Evolutionary conservation across 2,797 vertebrate species (phyloP).

Genomic region (Squalus acanthias): DNA sequence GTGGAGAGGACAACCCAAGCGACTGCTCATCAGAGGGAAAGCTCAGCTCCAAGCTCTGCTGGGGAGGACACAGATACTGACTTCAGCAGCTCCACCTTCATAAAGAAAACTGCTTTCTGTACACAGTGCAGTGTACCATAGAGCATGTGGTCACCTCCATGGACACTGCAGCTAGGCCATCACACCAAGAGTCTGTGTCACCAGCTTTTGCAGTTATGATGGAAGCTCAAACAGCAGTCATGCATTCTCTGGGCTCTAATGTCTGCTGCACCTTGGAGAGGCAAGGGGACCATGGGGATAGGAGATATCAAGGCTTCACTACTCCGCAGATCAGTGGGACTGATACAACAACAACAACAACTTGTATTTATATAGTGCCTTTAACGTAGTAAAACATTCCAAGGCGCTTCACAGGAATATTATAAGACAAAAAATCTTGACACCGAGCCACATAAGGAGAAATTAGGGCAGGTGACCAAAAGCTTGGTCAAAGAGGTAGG

Average conservation of each 20-base stretch:
- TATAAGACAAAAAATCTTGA: no score
- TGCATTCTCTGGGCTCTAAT: background rate
- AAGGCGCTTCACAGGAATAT: no score
- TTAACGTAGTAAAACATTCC: no score
- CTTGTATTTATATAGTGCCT: no score
- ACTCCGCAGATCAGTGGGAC: background rate
- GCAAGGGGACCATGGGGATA: background rate
- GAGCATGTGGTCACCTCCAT: background rate
- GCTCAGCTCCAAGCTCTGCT: background rate
- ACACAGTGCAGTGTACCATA: background rate
- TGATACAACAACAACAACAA: no score
- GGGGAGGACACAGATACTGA: background rate
- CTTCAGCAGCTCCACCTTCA: background rate
- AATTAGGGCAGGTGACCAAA: no score
- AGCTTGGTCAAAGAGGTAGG: no score
- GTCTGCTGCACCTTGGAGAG: background rate
- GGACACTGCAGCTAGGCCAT: background rate
- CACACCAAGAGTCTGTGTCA: background rate
- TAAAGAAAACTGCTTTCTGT: background rate
- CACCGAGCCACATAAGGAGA: no score
- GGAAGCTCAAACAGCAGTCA: background rate
- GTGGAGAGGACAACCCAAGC: background rate
- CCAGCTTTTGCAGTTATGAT: background rate
- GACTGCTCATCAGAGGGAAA: background rate
- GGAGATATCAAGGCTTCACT: background rate